Evolutionary conservation across 2,888 invertebrate species (phyloP).

Genomic region (Tromatobia lineatoria): DNA sequence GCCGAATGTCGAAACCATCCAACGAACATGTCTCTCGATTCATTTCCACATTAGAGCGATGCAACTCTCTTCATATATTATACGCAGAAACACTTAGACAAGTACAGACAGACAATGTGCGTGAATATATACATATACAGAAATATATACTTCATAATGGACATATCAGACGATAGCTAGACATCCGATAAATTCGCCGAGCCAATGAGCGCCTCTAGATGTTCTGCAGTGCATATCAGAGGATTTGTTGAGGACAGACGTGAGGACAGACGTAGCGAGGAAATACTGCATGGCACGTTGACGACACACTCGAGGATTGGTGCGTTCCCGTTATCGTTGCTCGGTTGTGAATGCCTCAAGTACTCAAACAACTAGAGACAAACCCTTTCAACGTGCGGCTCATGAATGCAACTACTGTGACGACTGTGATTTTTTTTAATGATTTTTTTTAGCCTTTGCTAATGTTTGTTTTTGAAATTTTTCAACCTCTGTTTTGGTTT

Average conservation of each 20-base stretch:
- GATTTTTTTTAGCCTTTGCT: background rate
- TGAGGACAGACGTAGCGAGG: background rate
- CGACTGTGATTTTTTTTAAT: background rate
- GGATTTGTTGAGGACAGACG: background rate
- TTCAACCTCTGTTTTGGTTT: background rate
- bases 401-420: background rate
- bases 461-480: background rate
- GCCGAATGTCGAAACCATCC: constrained; percentile 25
- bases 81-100: background rate
- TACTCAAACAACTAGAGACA: constrained; percentile 9
- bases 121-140: background rate
- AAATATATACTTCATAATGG: background rate
- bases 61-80: background rate
- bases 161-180: constrained; percentile 15
- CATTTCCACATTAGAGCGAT: background rate
- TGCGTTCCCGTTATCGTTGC: background rate
- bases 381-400: background rate
- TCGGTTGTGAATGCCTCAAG: background rate
- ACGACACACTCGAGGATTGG: constrained; percentile 1
- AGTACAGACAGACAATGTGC: background rate
- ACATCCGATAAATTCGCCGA: constrained; percentile 19
- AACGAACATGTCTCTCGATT: background rate
- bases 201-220: background rate
- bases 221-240: constrained; percentile 4
- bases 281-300: constrained; percentile 4